A percentile compares a stretch with the other conserved stretches of the same genome.
Evolutionary conservation across 2,888 invertebrate genomes (phyloP).

Genomic region (Brachyptera putata): DNA sequence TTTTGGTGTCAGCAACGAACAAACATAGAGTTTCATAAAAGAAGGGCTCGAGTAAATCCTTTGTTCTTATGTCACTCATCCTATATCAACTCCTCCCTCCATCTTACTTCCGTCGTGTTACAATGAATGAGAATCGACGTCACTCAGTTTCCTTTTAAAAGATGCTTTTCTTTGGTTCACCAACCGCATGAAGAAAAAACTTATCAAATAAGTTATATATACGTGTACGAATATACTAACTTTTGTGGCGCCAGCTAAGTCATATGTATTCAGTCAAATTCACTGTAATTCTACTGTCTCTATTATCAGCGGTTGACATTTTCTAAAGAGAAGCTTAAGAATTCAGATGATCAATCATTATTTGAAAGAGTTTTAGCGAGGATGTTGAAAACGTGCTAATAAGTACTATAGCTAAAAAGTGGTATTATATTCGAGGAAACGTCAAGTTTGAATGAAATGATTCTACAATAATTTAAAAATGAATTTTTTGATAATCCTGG

Average conservation of each 20-base stretch:
- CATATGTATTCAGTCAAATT: constrained; percentile 23
- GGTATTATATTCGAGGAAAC: no score
- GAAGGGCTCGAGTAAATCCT: constrained; percentile 23
- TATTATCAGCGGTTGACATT: not conserved
- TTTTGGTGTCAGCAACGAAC: constrained; percentile 17
- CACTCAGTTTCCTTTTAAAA: constrained; percentile 26
- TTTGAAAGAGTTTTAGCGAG: not conserved
- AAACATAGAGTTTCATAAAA: constrained; percentile 19
- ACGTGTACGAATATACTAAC: constrained; percentile 28
- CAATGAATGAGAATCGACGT: constrained; percentile 30
- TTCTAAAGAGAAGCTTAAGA: not conserved
- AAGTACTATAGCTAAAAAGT: no score
- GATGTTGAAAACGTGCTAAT: no score
- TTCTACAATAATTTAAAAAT: no score
- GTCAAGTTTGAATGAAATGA: no score
- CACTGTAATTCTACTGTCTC: not conserved
- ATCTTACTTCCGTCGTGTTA: constrained; percentile 27
- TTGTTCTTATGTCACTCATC: constrained; percentile 30
- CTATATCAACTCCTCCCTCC: constrained; percentile 17
- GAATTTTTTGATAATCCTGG: no score
- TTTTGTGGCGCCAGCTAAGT: constrained; percentile 25
- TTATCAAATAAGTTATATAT: constrained; percentile 20
- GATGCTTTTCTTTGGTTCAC: constrained; percentile 20
- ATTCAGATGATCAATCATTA: not conserved
- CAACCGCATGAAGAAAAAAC: constrained; percentile 6